Evolutionary conservation across 2,888 invertebrate species (phyloP).

Genomic region (Seladonia tumulorum): DNA sequence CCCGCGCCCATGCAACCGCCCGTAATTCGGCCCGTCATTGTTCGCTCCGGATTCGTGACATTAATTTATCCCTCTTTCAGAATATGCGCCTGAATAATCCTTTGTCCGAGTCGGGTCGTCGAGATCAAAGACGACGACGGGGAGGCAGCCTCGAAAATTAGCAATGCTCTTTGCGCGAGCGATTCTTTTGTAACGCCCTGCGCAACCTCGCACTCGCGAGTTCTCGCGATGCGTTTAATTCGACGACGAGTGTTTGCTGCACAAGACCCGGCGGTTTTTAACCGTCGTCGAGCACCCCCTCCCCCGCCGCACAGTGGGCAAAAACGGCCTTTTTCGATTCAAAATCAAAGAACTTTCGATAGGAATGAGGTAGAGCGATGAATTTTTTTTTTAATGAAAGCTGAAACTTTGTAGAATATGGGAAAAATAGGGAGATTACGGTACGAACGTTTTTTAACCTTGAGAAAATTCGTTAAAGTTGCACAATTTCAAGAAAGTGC

Average conservation of each 20-base stretch:
- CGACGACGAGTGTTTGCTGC: not conserved
- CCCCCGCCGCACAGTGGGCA: too few relatives aligned
- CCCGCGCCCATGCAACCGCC: not conserved
- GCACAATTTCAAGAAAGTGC: too few relatives aligned
- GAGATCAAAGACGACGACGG: constrained; percentile 50
- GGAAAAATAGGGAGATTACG: too few relatives aligned
- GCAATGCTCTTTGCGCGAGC: constrained; percentile 52
- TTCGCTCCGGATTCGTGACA: constrained; percentile 58
- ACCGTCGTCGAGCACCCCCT: not conserved
- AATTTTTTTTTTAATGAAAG: too few relatives aligned
- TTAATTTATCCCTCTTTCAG: constrained; percentile 57
- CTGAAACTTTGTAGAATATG: too few relatives aligned
- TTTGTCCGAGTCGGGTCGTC: constrained; percentile 48
- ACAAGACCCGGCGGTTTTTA: constrained; percentile 1
- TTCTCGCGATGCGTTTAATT: not conserved
- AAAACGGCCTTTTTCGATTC: too few relatives aligned
- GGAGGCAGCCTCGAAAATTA: constrained; percentile 44
- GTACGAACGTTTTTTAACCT: too few relatives aligned
- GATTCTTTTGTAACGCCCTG: constrained; percentile 36
- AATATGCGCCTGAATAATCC: constrained; percentile 27
- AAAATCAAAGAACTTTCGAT: too few relatives aligned
- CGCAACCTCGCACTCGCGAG: constrained; percentile 1
- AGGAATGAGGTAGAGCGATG: too few relatives aligned
- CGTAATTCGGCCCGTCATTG: constrained; percentile 58
- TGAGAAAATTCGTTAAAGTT: too few relatives aligned